Evolutionary conservation across 1,140 invertebrate genomes (phyloP).

Genomic region (Aphis gossypii): DNA sequence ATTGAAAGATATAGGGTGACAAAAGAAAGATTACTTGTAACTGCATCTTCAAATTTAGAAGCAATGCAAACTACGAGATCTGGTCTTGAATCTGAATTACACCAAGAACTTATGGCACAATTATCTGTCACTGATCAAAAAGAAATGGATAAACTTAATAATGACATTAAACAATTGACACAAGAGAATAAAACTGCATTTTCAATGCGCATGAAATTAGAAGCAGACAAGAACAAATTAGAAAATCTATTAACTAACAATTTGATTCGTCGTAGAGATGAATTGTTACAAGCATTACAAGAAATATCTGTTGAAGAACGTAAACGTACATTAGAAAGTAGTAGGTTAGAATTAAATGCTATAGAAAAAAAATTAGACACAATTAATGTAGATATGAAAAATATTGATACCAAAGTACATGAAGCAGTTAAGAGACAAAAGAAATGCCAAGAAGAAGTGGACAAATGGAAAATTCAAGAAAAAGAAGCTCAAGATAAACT

Average conservation of each 20-base stretch:
- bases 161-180: conserved; percentile 90
- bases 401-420: conserved; percentile 83
- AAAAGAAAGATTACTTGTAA: conserved; percentile 90
- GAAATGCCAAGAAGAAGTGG: conserved; percentile 77
- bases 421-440: conserved; percentile 79
- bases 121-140: conserved; percentile 73
- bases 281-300: conserved; percentile 84
- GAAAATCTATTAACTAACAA: conserved; percentile 98
- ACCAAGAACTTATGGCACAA: conserved; percentile 86
- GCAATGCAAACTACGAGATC: conserved; percentile 95
- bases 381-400: conserved; percentile 81
- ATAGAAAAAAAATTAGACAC: conserved; percentile 84
- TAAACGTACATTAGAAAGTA: conserved; percentile 84
- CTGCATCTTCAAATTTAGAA: conserved; percentile 90
- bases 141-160: conserved; percentile 92
- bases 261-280: conserved; percentile 86
- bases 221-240: conserved; percentile 96
- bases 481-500: conserved; percentile 95
- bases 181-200: conserved; percentile 97
- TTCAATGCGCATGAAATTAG: conserved; percentile 91
- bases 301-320: conserved; percentile 95
- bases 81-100: conserved; percentile 89
- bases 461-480: conserved; percentile 86
- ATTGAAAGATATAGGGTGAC: conserved; percentile 89
- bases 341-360: conserved; percentile 78